A percentile compares a stretch with the other conserved stretches of the same genome.
These are phyloP conservation scores for Spinus olivaceus DNA, from an alignment of 2,797 vertebrate species.

Conservation along the genomic window DNA sequence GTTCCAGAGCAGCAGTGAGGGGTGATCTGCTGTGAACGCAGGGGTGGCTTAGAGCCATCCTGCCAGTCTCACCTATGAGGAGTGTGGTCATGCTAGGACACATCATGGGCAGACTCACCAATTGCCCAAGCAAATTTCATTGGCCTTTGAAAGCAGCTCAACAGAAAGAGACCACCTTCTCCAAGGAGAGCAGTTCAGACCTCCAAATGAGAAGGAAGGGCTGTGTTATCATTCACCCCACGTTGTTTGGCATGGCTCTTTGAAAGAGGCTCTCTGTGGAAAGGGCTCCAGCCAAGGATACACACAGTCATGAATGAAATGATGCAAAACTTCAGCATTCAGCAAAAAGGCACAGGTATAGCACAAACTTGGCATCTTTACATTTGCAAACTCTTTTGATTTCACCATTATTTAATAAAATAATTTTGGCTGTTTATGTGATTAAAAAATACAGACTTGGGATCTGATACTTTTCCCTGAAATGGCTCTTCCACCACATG, in stretches of 20 bases:
- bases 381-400: background rate
- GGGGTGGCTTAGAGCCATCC: background rate
- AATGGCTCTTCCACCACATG: background rate
- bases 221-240: background rate
- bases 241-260: background rate
- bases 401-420: background rate
- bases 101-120: background rate
- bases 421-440: background rate
- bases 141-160: background rate
- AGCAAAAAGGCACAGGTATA: background rate
- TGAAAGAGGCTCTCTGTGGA: background rate
- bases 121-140: background rate
- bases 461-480: background rate
- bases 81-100: fast-evolving
- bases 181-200: background rate
- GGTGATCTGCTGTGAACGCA: background rate
- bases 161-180: background rate
- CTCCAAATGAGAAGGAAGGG: background rate
- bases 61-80: background rate
- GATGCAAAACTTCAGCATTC: background rate
- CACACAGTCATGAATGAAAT: background rate
- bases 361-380: background rate
- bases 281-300: background rate
- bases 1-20: background rate
- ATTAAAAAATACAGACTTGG: background rate